Evolutionary conservation across 2,888 invertebrate genomes (phyloP).

Genomic region (Gasteruption jaculator): DNA sequence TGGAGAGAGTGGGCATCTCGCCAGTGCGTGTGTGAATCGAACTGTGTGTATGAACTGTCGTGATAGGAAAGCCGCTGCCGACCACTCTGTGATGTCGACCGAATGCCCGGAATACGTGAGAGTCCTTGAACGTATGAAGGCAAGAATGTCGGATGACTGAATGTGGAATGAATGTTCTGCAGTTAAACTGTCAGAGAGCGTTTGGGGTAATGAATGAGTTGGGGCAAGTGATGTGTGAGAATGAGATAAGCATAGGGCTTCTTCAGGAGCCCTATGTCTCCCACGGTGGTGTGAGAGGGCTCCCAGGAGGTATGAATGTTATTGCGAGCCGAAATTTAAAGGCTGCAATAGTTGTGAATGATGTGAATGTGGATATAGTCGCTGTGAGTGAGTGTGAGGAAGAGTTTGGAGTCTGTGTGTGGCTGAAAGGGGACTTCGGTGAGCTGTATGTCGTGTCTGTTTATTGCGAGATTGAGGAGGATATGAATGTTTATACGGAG

Average conservation of each 20-base stretch:
- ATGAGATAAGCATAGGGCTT: constrained; percentile 7
- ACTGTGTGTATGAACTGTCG: constrained; percentile 13
- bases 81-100: constrained; percentile 4
- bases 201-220: constrained; percentile 16
- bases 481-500: too few species aligned
- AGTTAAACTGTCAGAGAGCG: constrained; percentile 13
- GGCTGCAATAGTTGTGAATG: constrained; percentile 9
- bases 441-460: constrained; percentile 15
- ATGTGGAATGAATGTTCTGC: background rate
- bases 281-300: constrained; percentile 1
- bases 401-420: constrained; percentile 12
- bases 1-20: constrained; percentile 7
- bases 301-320: constrained; percentile 5
- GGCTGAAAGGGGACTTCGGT: constrained; percentile 12
- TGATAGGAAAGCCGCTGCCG: background rate
- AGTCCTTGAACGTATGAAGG: background rate
- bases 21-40: background rate
- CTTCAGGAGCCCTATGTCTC: constrained; percentile 13
- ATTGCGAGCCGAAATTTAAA: constrained; percentile 10
- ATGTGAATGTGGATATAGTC: background rate
- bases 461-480: too few species aligned
- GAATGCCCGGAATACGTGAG: constrained; percentile 12
- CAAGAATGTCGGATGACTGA: constrained; percentile 3
- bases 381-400: background rate
- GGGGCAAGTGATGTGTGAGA: constrained; percentile 1